Conservation (phyloP, 2,888 invertebrate genomes). For the Drosophila limbata region DNA sequence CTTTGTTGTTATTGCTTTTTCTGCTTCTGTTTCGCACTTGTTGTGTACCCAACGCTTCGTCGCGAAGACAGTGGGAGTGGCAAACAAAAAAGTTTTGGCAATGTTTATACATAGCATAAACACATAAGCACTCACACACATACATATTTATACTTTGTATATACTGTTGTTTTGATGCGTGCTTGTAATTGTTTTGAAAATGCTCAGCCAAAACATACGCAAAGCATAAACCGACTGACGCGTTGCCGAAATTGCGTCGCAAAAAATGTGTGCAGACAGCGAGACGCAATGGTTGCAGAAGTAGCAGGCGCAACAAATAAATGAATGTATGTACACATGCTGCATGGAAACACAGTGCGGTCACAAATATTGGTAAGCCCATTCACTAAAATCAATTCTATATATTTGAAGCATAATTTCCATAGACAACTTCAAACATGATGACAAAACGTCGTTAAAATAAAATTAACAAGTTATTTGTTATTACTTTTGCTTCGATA, state of each 20-base stretch:
- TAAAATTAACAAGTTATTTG: background rate
- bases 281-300: conserved; percentile 30
- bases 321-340: conserved; percentile 35
- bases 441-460: too few species aligned
- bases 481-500: background rate
- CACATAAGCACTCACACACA: conserved; percentile 1
- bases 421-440: background rate
- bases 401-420: background rate
- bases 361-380: conserved; percentile 13
- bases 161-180: conserved; percentile 35
- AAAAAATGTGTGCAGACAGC: conserved; percentile 41
- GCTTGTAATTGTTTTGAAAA: conserved; percentile 34
- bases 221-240: conserved; percentile 37
- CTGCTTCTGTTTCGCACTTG: conserved; percentile 61
- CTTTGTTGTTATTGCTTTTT: conserved; percentile 48
- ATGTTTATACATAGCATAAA: conserved; percentile 22
- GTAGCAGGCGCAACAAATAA: conserved; percentile 25
- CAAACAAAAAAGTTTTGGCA: conserved; percentile 26
- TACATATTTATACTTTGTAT: conserved; percentile 9
- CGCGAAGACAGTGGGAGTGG: conserved; percentile 6
- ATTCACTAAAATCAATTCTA: background rate
- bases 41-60: conserved; percentile 46
- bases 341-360: conserved; percentile 35
- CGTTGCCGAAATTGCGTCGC: conserved; percentile 73
- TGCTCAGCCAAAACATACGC: conserved; percentile 12